Percentiles rank a stretch among this genome's conserved stretches.
Conservation (phyloP, 2,797 vertebrate species). For the Fistularia tabacaria region DNA sequence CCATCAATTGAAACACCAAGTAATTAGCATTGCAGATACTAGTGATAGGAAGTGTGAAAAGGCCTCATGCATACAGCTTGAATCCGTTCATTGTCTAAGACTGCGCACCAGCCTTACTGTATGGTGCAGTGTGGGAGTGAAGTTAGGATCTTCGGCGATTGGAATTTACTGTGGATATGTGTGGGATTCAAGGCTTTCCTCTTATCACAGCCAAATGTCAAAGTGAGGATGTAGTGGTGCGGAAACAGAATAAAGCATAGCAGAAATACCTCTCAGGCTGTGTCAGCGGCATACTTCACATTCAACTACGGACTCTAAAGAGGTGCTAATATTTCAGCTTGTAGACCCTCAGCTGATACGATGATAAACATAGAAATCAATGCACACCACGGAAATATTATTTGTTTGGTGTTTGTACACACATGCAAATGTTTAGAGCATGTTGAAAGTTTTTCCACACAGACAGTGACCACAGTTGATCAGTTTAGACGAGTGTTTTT, state of each 20-base stretch:
- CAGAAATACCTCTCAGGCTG: conserved; percentile 68
- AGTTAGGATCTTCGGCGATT: conserved; percentile 61
- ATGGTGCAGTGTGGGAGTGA: conserved; percentile 69
- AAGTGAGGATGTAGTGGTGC: conserved; percentile 71
- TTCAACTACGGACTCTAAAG: conserved; percentile 50
- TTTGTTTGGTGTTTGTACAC: no score
- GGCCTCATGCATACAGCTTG: conserved; percentile 71
- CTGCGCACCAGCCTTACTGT: conserved; percentile 44
- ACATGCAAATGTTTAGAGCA: no score
- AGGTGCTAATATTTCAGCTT: conserved; percentile 31
- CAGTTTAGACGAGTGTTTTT: no score
- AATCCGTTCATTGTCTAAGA: conserved; percentile 65
- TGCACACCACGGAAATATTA: no score
- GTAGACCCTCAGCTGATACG: conserved; percentile 51
- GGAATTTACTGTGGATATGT: conserved; percentile 73
- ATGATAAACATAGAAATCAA: conserved; percentile 14
- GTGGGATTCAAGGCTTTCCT: conserved; percentile 78
- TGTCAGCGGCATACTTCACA: conserved; percentile 61
- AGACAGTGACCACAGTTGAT: no score
- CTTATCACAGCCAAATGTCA: conserved; percentile 80
- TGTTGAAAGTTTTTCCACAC: no score
- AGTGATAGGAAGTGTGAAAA: conserved; percentile 74
- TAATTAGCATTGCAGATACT: conserved; percentile 84
- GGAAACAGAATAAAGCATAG: conserved; percentile 74
- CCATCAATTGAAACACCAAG: conserved; percentile 46